These are phyloP conservation scores for Stegodyphus mimosarum DNA, from an alignment of 1,140 invertebrate genomes.

Conservation along the genomic window DNA sequence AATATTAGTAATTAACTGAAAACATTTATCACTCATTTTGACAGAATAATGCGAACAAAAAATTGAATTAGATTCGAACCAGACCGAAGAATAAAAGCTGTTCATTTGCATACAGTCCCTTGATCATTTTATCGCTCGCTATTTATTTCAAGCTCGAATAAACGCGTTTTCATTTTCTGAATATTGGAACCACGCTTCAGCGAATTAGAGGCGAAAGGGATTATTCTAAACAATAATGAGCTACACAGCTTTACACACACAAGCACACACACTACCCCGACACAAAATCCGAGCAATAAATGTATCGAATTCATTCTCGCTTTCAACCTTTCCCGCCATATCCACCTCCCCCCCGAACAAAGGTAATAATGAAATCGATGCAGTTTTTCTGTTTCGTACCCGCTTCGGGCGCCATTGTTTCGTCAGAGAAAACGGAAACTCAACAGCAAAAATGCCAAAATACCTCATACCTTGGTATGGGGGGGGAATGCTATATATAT, in stretches of 20 bases:
- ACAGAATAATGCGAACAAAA: no score
- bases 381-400: slow-evolving; percentile 4
- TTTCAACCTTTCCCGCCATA: background rate
- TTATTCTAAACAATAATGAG: slow-evolving; percentile 54
- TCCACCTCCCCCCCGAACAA: slow-evolving; percentile 8
- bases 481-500: no score
- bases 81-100: no score
- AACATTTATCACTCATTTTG: no score
- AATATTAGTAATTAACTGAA: no score
- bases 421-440: background rate
- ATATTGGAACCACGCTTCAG: slow-evolving; percentile 35
- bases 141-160: slow-evolving; percentile 58
- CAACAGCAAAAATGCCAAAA: no score
- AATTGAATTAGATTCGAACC: no score
- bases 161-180: slow-evolving; percentile 58
- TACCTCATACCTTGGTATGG: no score
- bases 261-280: background rate
- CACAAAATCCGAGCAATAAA: slow-evolving; percentile 25
- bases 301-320: slow-evolving; percentile 34
- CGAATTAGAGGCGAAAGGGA: slow-evolving; percentile 53
- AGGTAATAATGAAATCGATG: slow-evolving; percentile 55
- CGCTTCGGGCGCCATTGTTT: slow-evolving; percentile 3
- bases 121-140: slow-evolving; percentile 41
- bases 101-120: background rate
- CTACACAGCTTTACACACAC: background rate